Evolutionary conservation across 2,888 invertebrate species (phyloP).

Genomic region (Ectemnius continuus): DNA sequence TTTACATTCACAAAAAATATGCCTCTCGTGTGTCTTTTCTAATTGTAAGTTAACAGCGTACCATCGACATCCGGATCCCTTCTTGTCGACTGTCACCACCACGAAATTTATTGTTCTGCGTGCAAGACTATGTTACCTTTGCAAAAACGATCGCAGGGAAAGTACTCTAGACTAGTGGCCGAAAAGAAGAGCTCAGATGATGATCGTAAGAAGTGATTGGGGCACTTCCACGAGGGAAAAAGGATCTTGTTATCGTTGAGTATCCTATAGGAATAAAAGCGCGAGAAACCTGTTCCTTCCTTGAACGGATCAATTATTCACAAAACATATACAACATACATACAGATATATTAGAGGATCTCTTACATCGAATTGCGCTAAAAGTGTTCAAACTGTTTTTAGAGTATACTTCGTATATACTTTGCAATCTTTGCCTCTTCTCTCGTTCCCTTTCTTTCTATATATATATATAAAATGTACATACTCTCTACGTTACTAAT

Average conservation of each 20-base stretch:
- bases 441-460: constrained; percentile 25
- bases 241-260: constrained; percentile 41
- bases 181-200: constrained; percentile 18
- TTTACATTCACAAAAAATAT: constrained; percentile 55
- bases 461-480: constrained; percentile 16
- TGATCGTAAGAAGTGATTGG: background rate
- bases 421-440: constrained; percentile 30
- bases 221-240: background rate
- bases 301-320: constrained; percentile 57
- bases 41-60: constrained; percentile 1
- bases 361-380: constrained; percentile 41
- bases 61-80: constrained; percentile 18
- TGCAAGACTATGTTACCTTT: background rate
- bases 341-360: constrained; percentile 56
- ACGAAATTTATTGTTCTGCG: background rate
- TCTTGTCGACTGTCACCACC: constrained; percentile 18
- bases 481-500: constrained; percentile 15
- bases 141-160: background rate
- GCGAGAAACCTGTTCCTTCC: constrained; percentile 56
- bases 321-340: constrained; percentile 60
- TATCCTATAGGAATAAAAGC: constrained; percentile 63
- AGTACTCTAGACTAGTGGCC: constrained; percentile 1
- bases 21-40: constrained; percentile 35
- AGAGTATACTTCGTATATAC: constrained; percentile 65
- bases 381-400: constrained; percentile 44